Base-by-base conservation (phyloP, 2,888 invertebrate species). In the Lasioglossum villosulum region DNA sequence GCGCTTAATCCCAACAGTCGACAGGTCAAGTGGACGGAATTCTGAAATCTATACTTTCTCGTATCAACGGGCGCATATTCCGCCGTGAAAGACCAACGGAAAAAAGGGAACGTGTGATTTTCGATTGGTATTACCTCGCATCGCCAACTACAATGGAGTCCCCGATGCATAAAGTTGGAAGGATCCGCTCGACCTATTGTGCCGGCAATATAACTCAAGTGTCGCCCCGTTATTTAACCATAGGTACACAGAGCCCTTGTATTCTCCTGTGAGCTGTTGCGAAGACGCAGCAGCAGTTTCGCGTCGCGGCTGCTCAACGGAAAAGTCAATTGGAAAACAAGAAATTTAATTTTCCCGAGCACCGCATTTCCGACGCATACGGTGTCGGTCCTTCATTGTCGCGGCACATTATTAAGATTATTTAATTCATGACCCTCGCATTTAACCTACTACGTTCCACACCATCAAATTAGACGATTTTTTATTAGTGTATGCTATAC, bases 251-350 rank as follows among this genome's bases (percentile, higher is more conserved):
- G 71, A 74, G 71, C 68, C 78, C 75, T 75, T 68, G 80, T 75
- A 86, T 78, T 82, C 82, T 80, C 87, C 75, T 30, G 74, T 42
- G 82, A 59, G 72, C 75, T 45, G 77, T 82, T 66, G 34, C 72
- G 34, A 59, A 71, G 71, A 63, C 37, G 37, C 37, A 12, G 30
- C 27, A 27, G 66, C 27, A 42, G 42, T 30, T 19, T 4, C 19
- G 23, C 39, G 63, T 42, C 37, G 27, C 37, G 75, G 27, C 68
- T 42, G 72, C 37, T 42, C 66, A 63, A 19, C 19, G 75, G n/a
- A 37, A 84, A 85, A 90, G 92, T 91, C 91, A 91, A 92, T 92
- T 91, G 92, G 89, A 92, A 92, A 92, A 91, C 90, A 91, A 91
- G 91, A 92, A 93, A 93, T 93, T 92, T 91, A 90, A 92, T 92